Evolutionary conservation across 2,888 invertebrate species (phyloP), one percentile per base, ranked within the genome.

Genomic region (Spisula subtruncata): DNA sequence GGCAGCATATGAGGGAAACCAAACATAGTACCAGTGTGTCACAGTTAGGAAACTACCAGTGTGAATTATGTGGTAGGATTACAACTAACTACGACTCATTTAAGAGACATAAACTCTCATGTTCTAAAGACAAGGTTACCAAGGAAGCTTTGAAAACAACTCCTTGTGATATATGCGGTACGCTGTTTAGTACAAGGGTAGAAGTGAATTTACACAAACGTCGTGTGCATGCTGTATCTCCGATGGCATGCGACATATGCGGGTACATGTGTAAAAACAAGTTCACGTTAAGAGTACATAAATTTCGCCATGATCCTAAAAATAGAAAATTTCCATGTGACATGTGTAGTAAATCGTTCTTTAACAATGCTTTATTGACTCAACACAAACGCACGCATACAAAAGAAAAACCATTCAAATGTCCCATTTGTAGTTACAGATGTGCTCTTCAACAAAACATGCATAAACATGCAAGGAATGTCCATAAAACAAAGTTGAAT

Each of bases 361-460:
- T 86, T 48, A 80, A 51, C 32, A 60, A 25, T 41, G 41, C 80
- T 20, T 32, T 81, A 35, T 46, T 86, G n/a, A 80, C 20, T 60
- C 60, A 86, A 46, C 86, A 86, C 32, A 48, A 51, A n/a, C 35
- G 86, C 5, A 60, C 29, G 6, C 86, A 86, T 60, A 86, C 86
- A 0, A 86, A 86, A n/a, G 86, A 86, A 41, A 86, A 86, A 14
- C 86, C 86, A 14, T 86, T 29, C 25, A 79, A 80, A 79, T 86
- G 86, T 56, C 80, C 80, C 2, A 25, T 86, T 4, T 86, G 86
- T 60, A 79, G 48, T 18, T 86, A 81, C 32, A 86, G 54, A 14
- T 86, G 81, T 41, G 79, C 86, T 35, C 32, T 86, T 16, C 18
- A 51, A 20, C 60, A 51, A 41, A 86, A 86, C 51, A 54, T 86